phyloP scores from a whole-genome alignment of 1,140 invertebrate genomes.

The Anthonomus grandis region DNA sequence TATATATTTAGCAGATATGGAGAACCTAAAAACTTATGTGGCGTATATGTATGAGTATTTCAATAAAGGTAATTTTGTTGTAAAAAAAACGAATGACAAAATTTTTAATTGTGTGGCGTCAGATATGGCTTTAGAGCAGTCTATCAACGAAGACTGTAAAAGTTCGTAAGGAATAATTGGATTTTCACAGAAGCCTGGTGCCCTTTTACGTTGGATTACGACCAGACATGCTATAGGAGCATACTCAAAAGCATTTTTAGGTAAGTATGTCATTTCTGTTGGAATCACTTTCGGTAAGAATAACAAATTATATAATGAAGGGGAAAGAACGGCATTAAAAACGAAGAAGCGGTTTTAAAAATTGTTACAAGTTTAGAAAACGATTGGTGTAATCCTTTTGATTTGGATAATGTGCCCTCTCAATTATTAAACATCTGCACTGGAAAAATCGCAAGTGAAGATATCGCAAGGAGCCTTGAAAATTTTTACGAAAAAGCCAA shows the following conservation, averaged over 20 bases:
- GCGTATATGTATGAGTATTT: slow-evolving; percentile 11
- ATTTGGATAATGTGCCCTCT: too few relatives aligned
- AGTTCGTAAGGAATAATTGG: slow-evolving; percentile 7
- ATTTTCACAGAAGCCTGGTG: slow-evolving; percentile 1
- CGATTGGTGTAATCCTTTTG: too few relatives aligned
- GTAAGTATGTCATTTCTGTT: too few relatives aligned
- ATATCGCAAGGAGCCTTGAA: too few relatives aligned
- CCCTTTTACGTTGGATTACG: slow-evolving; percentile 9
- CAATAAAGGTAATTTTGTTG: slow-evolving; percentile 12
- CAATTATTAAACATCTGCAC: too few relatives aligned
- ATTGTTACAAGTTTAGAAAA: too few relatives aligned
- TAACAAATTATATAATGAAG: too few relatives aligned
- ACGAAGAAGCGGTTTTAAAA: too few relatives aligned
- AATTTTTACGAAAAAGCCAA: too few relatives aligned
- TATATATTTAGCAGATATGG: slow-evolving; percentile 6
- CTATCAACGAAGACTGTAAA: slow-evolving; percentile 7
- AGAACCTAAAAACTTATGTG: slow-evolving; percentile 4
- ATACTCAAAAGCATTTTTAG: slow-evolving; percentile 5
- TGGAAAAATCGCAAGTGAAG: too few relatives aligned
- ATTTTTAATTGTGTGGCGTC: slow-evolving; percentile 14
- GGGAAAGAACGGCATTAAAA: too few relatives aligned
- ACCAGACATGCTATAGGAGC: slow-evolving; percentile 5
- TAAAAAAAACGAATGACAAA: slow-evolving; percentile 15
- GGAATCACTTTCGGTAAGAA: too few relatives aligned
- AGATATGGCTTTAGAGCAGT: slow-evolving; percentile 4